These are phyloP conservation scores for Creontiades dilutus DNA, from an alignment of 2,888 invertebrate species.

Conservation along the genomic window DNA sequence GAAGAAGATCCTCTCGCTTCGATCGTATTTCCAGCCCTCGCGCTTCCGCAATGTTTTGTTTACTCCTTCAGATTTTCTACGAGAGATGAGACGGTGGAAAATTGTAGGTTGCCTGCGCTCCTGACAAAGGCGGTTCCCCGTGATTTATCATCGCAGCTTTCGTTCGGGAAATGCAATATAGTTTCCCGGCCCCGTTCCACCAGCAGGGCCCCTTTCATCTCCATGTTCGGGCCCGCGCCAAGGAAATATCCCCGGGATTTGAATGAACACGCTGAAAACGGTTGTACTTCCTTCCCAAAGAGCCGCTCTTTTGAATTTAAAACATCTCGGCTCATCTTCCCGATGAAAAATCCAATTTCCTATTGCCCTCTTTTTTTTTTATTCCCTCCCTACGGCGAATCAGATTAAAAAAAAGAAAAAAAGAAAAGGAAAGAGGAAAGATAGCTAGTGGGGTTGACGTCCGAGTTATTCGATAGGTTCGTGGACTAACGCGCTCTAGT, in stretches of 20 bases:
- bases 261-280: slow-evolving; percentile 30
- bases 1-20: background rate
- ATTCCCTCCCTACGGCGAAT: background rate
- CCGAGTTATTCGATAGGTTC: no score
- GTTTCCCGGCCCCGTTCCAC: slow-evolving; percentile 27
- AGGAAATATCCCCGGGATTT: slow-evolving; percentile 14
- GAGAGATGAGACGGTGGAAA: slow-evolving; percentile 14
- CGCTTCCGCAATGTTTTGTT: background rate
- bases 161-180: slow-evolving; percentile 36
- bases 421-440: background rate
- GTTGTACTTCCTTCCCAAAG: slow-evolving; percentile 10
- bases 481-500: no score
- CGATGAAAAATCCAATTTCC: slow-evolving; percentile 39
- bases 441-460: no score
- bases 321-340: slow-evolving; percentile 18
- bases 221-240: background rate
- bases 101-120: slow-evolving; percentile 19
- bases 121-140: slow-evolving; percentile 37
- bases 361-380: background rate
- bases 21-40: slow-evolving; percentile 3
- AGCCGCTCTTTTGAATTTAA: background rate
- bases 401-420: background rate
- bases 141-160: slow-evolving; percentile 32
- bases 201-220: slow-evolving; percentile 3
- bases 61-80: background rate